phyloP scores from a whole-genome alignment of 1,140 invertebrate genomes.

The Cheumatopsyche charites region DNA sequence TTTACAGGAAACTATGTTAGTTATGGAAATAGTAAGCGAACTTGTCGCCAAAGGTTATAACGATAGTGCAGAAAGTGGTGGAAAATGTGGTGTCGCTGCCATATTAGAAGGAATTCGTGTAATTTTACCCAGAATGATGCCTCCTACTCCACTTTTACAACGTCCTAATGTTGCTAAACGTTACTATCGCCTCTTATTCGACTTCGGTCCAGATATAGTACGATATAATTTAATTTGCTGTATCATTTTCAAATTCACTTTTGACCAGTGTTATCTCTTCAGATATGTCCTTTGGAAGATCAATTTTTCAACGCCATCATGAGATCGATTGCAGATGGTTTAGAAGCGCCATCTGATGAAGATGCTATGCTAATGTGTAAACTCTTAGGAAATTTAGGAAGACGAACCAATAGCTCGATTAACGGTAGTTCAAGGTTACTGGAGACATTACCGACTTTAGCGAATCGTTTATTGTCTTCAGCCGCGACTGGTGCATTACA shows the following conservation, averaged over 20 bases:
- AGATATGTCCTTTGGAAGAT: conserved; percentile 46
- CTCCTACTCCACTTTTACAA: conserved; percentile 39
- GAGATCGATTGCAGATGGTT: conserved; percentile 38
- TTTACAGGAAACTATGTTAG: conserved; percentile 42
- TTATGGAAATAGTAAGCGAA: conserved; percentile 44
- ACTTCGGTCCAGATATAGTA: conserved; percentile 44
- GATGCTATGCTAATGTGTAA: conserved; percentile 42
- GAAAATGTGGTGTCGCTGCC: conserved; percentile 31
- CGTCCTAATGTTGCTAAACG: conserved; percentile 40
- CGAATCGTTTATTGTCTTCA: conserved; percentile 37
- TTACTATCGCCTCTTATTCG: conserved; percentile 44
- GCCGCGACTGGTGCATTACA: conserved; percentile 37
- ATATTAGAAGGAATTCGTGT: conserved; percentile 33
- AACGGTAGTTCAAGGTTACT: conserved; percentile 3
- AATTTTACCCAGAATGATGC: conserved; percentile 38
- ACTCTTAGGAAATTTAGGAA: conserved; percentile 35
- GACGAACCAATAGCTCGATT: conserved; percentile 5
- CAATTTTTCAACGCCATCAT: conserved; percentile 42
- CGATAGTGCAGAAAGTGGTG: conserved; percentile 26
- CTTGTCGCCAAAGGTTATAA: conserved; percentile 40
- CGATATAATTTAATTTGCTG: conserved; percentile 12
- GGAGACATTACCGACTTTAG: conserved; percentile 34
- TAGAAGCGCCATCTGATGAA: conserved; percentile 31
- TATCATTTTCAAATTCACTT: background rate
- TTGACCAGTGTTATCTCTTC: conserved; percentile 25